Conservation (phyloP, 2,888 invertebrate species). For the Amblyteles armatorius region DNA sequence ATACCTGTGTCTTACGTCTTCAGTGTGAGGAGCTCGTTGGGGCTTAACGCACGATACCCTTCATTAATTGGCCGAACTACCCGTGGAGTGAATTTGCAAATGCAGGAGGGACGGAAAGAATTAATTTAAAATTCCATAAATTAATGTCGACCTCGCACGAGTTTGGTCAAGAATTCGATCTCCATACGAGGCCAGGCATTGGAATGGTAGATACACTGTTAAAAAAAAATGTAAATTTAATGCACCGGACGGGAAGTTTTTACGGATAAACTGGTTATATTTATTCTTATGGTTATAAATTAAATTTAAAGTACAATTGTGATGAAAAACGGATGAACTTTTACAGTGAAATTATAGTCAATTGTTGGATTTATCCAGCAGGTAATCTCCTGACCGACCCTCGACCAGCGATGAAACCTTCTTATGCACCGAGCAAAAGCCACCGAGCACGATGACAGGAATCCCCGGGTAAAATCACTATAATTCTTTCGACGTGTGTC, state of each 20-base stretch:
- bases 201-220: not conserved
- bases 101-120: not conserved
- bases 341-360: no score
- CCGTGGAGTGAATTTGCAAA: not conserved
- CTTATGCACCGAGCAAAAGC: not conserved
- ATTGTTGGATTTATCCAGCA: not conserved
- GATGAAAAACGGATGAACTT: no score
- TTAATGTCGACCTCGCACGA: not conserved
- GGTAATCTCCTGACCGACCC: not conserved
- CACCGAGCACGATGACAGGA: not conserved
- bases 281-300: no score
- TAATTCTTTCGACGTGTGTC: conserved; percentile 13
- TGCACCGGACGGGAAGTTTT: no score
- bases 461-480: not conserved
- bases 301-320: no score
- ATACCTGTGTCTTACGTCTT: not conserved
- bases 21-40: not conserved
- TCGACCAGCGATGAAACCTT: not conserved
- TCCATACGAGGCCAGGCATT: not conserved
- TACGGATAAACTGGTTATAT: no score
- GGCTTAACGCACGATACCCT: not conserved
- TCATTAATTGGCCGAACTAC: not conserved
- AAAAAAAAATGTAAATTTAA: no score
- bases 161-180: not conserved
- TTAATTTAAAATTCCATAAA: not conserved